Percentiles rank a stretch among this genome's conserved stretches.
phyloP scores from a whole-genome alignment of 2,113 vertebrate genomes.

The Odontophorus gujanensis region DNA sequence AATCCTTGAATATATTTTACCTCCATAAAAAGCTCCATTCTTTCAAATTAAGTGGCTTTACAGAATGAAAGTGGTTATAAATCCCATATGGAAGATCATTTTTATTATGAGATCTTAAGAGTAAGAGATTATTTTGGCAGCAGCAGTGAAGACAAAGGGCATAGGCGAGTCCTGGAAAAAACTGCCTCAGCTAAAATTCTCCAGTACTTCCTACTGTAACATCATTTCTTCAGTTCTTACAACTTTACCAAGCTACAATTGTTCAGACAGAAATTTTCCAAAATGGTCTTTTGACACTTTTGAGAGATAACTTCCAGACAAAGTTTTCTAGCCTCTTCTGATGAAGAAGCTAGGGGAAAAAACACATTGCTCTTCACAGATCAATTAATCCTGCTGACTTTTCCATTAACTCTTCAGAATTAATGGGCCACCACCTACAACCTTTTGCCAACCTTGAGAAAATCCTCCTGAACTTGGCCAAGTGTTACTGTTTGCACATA shows the following conservation, averaged over 20 bases:
- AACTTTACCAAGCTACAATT: not conserved
- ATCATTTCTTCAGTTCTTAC: not conserved
- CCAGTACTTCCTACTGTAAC: not conserved
- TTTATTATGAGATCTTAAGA: constrained; percentile 27
- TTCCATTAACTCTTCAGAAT: not conserved
- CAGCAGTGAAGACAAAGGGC: not conserved
- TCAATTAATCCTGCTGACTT: constrained; percentile 22
- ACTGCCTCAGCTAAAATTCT: constrained; percentile 1
- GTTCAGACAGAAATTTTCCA: constrained; percentile 48
- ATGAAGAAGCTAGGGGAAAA: not conserved
- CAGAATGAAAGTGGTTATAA: constrained; percentile 7
- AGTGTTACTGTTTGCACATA: not conserved
- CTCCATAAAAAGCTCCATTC: not conserved
- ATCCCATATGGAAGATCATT: constrained; percentile 8
- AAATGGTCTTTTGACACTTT: not conserved
- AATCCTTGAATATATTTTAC: not conserved
- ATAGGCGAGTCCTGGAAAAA: constrained; percentile 1
- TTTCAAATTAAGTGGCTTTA: constrained; percentile 22
- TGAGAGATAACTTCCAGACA: constrained; percentile 6
- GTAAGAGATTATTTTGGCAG: constrained; percentile 8
- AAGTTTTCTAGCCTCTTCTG: not conserved
- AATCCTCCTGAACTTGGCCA: not conserved
- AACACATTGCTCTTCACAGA: not conserved
- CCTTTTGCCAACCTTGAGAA: not conserved
- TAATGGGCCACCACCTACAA: not conserved